phyloP scores from a whole-genome alignment of 2,888 invertebrate species.

The Eupithecia subumbrata region DNA sequence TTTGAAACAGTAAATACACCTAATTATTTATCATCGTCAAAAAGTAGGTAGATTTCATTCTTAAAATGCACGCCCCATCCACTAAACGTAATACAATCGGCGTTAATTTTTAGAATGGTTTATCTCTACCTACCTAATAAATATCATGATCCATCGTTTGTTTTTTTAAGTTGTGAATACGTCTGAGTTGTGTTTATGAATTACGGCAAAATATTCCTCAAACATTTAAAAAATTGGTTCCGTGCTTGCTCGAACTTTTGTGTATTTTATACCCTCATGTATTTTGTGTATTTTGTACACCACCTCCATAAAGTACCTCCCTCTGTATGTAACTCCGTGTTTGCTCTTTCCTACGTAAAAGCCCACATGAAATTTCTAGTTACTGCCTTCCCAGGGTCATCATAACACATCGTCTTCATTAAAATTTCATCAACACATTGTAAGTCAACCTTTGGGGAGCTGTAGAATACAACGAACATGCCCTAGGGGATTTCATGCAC shows the following conservation, averaged over 20 bases:
- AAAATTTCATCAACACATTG: constrained; percentile 25
- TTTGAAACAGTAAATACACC: no score
- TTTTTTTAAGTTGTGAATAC: no score
- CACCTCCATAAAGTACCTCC: neutral
- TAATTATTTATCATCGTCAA: no score
- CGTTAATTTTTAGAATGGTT: no score
- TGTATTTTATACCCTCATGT: neutral
- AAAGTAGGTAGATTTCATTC: no score
- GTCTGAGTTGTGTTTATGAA: no score
- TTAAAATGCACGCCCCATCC: no score
- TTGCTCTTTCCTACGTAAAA: neutral
- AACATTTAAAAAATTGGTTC: neutral
- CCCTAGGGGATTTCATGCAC: constrained; percentile 40
- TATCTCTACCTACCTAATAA: no score
- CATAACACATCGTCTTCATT: constrained; percentile 20
- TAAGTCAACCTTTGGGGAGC: constrained; percentile 8
- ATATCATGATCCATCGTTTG: no score
- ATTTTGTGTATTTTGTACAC: neutral
- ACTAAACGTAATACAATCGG: no score
- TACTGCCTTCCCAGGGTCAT: neutral
- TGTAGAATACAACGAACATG: constrained; percentile 23
- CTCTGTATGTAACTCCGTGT: neutral
- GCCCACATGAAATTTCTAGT: neutral
- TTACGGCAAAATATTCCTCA: neutral
- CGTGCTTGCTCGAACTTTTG: neutral